These are phyloP conservation scores for Dexiosoma caninum DNA, from an alignment of 2,888 invertebrate species.

Conservation along the genomic window DNA sequence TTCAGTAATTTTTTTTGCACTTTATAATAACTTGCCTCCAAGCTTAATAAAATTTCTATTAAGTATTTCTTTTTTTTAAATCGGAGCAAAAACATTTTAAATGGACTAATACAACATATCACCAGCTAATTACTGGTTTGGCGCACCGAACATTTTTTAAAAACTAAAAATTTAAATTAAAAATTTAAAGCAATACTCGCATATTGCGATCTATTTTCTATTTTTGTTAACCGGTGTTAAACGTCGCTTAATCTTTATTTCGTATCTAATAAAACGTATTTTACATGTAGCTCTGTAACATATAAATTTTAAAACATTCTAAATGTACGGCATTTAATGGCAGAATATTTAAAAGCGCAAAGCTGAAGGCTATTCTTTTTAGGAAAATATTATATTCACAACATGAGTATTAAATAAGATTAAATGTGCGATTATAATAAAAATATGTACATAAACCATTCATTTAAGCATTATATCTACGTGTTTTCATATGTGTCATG, in stretches of 20 bases:
- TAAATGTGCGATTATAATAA: neutral
- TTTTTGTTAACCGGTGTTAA: neutral
- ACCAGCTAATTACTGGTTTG: too few relatives aligned
- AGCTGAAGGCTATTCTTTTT: neutral
- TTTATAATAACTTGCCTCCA: too few relatives aligned
- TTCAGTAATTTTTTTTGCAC: too few relatives aligned
- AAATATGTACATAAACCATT: neutral
- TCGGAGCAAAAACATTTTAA: too few relatives aligned
- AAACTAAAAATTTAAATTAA: too few relatives aligned
- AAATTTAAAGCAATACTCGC: too few relatives aligned
- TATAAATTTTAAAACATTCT: neutral
- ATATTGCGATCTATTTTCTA: too few relatives aligned
- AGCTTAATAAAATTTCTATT: too few relatives aligned
- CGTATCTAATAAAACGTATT: conserved; percentile 23
- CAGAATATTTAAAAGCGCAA: conserved; percentile 1
- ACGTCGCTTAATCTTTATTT: neutral
- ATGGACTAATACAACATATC: too few relatives aligned
- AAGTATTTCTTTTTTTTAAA: too few relatives aligned
- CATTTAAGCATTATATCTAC: too few relatives aligned
- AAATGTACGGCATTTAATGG: conserved; percentile 1
- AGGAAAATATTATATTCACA: neutral
- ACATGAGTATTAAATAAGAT: conserved; percentile 5
- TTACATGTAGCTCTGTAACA: neutral
- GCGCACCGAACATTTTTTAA: too few relatives aligned
- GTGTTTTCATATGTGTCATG: neutral